Conservation (phyloP, 2,113 vertebrate genomes). For the Caranx melampygus region DNA sequence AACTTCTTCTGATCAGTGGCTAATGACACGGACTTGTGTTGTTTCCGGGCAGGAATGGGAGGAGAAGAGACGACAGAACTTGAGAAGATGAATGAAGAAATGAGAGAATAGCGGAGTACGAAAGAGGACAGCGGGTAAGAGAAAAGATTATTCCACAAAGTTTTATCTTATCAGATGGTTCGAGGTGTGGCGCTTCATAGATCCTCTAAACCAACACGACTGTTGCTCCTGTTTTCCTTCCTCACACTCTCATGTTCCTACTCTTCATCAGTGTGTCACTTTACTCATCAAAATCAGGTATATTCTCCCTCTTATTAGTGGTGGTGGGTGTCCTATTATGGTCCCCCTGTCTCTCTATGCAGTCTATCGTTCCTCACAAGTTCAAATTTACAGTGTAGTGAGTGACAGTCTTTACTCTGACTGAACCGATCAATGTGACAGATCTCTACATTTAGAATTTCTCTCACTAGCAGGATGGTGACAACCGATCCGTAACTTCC, state of each 20-base stretch:
- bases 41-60: slow-evolving; percentile 90
- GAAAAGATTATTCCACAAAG: not conserved
- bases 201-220: not conserved
- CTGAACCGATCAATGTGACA: not conserved
- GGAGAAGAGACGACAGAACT: slow-evolving; percentile 91
- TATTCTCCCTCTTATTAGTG: not conserved
- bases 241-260: not conserved
- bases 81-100: slow-evolving; percentile 95
- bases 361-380: not conserved
- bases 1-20: not conserved
- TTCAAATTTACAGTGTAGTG: not conserved
- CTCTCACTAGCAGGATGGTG: slow-evolving; percentile 80
- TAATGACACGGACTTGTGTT: not conserved
- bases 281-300: not conserved
- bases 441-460: not conserved
- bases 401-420: not conserved
- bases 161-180: not conserved
- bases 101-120: slow-evolving; percentile 93
- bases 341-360: not conserved
- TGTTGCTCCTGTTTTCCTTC: not conserved
- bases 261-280: not conserved
- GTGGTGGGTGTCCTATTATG: not conserved
- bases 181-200: not conserved
- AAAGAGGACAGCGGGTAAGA: slow-evolving; percentile 88
- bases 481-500: slow-evolving; percentile 90